Evolutionary conservation across 2,797 vertebrate species (phyloP).

Genomic region (Agapornis canus): DNA sequence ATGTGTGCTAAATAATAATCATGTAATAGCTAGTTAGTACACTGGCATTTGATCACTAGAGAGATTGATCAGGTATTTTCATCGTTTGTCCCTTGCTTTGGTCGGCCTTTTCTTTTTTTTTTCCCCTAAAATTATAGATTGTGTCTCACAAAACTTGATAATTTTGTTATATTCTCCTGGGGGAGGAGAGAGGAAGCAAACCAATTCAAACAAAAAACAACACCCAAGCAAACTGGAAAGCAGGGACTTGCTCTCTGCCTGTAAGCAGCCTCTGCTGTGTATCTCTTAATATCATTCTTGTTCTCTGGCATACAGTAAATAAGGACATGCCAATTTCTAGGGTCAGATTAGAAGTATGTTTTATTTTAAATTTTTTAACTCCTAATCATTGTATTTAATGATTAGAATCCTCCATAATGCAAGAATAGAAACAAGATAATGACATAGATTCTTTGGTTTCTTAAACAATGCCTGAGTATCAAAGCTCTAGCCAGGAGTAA

Average conservation of each 20-base stretch:
- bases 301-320: neutral
- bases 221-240: neutral
- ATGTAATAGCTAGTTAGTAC: neutral
- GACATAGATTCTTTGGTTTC: neutral
- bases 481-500: neutral
- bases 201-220: neutral
- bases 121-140: neutral
- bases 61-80: neutral
- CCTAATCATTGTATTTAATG: neutral
- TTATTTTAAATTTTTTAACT: neutral
- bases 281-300: neutral
- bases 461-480: neutral
- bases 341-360: neutral
- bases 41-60: neutral
- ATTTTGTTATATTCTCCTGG: neutral
- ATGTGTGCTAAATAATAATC: neutral
- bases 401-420: neutral
- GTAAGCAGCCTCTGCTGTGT: neutral
- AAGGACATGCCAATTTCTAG: neutral
- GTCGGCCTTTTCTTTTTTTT: neutral
- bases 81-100: neutral
- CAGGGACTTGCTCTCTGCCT: neutral
- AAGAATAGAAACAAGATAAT: neutral
- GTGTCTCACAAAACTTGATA: rapidly evolving
- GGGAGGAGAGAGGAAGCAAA: rapidly evolving